phyloP scores from a whole-genome alignment of 2,113 vertebrate species.

The Maccullochella peelii region DNA sequence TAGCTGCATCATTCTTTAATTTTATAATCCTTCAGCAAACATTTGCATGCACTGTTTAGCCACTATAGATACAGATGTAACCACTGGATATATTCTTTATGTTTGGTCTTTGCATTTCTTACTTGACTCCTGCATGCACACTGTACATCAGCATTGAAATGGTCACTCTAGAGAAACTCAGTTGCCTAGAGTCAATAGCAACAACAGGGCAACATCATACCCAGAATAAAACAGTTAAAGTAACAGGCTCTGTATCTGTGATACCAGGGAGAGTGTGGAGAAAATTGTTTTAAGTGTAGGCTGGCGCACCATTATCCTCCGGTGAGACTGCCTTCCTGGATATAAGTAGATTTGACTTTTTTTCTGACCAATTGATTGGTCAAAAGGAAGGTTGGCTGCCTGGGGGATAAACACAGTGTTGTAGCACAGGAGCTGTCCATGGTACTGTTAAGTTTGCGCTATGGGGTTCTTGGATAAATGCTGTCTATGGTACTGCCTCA shows the following conservation, averaged over 20 bases:
- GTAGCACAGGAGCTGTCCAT: slow-evolving; percentile 39
- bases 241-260: slow-evolving; percentile 36
- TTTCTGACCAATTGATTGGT: slow-evolving; percentile 1
- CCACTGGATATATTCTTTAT: neutral
- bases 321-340: neutral
- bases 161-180: slow-evolving; percentile 12
- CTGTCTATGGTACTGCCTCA: neutral
- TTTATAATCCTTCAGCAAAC: neutral
- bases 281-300: slow-evolving; percentile 9
- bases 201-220: slow-evolving; percentile 27
- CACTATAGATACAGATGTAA: neutral
- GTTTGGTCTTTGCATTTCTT: neutral
- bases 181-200: slow-evolving; percentile 43
- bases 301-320: slow-evolving; percentile 13
- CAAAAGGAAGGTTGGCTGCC: neutral
- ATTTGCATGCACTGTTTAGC: neutral
- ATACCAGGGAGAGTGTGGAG: neutral
- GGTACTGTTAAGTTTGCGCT: slow-evolving; percentile 3
- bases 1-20: neutral
- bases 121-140: neutral
- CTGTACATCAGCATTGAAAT: neutral
- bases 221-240: slow-evolving; percentile 46
- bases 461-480: neutral
- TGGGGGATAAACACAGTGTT: neutral
- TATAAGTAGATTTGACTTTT: slow-evolving; percentile 17